Percentiles rank a stretch among this genome's conserved stretches.
phyloP scores from a whole-genome alignment of 2,113 vertebrate species.

The Nansenia antarctica region DNA sequence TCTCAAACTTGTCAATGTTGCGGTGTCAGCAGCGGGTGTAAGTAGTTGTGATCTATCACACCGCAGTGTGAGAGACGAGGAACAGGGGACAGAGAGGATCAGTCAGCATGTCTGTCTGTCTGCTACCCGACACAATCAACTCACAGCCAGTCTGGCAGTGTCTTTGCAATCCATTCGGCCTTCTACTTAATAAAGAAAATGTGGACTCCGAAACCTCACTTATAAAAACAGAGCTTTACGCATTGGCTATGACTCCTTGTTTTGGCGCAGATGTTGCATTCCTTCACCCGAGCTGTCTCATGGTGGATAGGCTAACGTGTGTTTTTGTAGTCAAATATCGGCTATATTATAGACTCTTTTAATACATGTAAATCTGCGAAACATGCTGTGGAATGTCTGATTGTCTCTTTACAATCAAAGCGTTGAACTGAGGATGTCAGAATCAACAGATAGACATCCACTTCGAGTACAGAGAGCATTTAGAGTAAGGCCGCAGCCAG shows the following conservation, averaged over 20 bases:
- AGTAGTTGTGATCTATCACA: slow-evolving; percentile 4
- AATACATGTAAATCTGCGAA: background rate
- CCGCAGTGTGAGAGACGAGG: background rate
- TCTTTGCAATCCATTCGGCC: too few species aligned
- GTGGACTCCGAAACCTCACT: too few species aligned
- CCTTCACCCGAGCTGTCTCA: background rate
- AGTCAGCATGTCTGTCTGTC: too few species aligned
- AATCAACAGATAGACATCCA: background rate
- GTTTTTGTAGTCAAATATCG: too few species aligned
- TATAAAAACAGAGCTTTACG: background rate
- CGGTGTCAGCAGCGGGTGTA: background rate
- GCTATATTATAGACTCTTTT: background rate
- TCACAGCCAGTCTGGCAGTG: too few species aligned
- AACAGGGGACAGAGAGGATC: background rate
- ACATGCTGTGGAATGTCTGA: background rate
- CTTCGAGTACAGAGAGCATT: background rate
- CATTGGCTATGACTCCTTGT: background rate
- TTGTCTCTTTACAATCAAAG: background rate
- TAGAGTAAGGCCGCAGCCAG: background rate
- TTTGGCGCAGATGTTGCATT: background rate
- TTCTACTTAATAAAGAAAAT: too few species aligned
- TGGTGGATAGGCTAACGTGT: background rate
- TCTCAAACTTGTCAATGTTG: background rate
- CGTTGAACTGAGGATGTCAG: background rate
- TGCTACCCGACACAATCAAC: too few species aligned